Evolutionary conservation across 2,113 vertebrate genomes (phyloP), one percentile per base, ranked within the genome.

Genomic region (Furnarius figulus): DNA sequence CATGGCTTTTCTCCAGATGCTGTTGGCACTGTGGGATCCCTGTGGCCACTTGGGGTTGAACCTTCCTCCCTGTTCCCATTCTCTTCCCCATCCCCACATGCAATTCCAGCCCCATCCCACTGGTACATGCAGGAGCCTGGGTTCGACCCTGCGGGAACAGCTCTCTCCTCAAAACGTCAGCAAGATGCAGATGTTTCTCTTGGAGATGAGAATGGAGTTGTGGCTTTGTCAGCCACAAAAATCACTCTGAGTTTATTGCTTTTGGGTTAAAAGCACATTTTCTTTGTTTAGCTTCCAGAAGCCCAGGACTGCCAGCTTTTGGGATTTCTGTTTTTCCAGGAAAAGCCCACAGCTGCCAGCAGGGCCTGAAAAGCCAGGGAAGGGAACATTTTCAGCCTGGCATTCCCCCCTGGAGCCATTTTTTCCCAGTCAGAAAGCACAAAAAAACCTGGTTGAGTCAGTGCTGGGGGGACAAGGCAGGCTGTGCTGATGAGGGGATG

Each of bases 241-340:
- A 5, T 13, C 5, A 2, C 19, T 5, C 68, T 13, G 35, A 20
- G 39, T 86, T 88, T 92, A 14, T 95, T 95, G 95, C 83, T 95
- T 73, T 97, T 90, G 92, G 90, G 90, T 90, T 52, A 55, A 71
- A 86, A 82, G 68, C 47, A 8, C 59, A 17, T 90, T 95, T 58
- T 47, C 81, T 96, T 87, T 90, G 76, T 86, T 92, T 16, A 1
- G 4, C 44, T 63, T 79, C 96, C 94, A 94, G 83, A 14, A 74
- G 62, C 37, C 37, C 42, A 25, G 52, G 9, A 5, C 66, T 85
- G 89, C 92, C 94, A 93, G 83, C 76, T 94, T 92, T 90, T 27
- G 90, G 92, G 92, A 90, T 96, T 95, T 85, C 95, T 92, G 1
- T 72, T 94, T 85, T 94, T 95, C 91, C n/a, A 30, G 93, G 95